Conservation (phyloP, 1,140 invertebrate species). For the Tigriopus japonicus region DNA sequence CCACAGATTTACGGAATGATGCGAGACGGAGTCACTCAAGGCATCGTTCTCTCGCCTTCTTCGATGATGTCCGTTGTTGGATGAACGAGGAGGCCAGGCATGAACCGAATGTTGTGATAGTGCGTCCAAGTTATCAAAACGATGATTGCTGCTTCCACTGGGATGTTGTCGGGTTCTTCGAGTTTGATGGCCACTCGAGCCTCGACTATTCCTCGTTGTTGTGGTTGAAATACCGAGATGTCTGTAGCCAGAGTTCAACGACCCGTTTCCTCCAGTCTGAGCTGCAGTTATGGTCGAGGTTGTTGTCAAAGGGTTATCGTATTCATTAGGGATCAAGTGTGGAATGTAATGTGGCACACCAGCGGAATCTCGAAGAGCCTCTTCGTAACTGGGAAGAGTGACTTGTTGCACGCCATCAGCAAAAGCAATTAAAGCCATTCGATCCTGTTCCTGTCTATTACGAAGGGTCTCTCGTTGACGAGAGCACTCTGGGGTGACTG, state of each 20-base stretch:
- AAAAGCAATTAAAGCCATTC: conserved; percentile 15
- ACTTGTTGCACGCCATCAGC: conserved; percentile 10
- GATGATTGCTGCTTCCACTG: not conserved
- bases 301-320: not conserved
- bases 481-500: conserved; percentile 11
- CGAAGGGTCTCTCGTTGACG: not conserved
- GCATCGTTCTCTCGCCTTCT: conserved; percentile 3
- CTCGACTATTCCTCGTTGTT: not conserved
- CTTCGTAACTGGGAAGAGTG: conserved; percentile 6
- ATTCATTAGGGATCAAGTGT: not conserved
- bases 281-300: not conserved
- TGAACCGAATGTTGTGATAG: not conserved
- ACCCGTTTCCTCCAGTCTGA: not conserved
- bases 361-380: not conserved
- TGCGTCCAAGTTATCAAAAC: not conserved
- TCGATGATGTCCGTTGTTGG: not conserved
- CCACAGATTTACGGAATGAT: conserved; percentile 6
- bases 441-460: not conserved
- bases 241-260: not conserved
- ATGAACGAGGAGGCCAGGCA: not conserved
- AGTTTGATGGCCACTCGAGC: not conserved
- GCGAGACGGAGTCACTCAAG: conserved; percentile 4
- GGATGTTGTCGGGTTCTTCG: not conserved
- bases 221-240: not conserved
- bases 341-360: not conserved